phyloP scores from a whole-genome alignment of 2,888 invertebrate species.

The Tipula helvola region DNA sequence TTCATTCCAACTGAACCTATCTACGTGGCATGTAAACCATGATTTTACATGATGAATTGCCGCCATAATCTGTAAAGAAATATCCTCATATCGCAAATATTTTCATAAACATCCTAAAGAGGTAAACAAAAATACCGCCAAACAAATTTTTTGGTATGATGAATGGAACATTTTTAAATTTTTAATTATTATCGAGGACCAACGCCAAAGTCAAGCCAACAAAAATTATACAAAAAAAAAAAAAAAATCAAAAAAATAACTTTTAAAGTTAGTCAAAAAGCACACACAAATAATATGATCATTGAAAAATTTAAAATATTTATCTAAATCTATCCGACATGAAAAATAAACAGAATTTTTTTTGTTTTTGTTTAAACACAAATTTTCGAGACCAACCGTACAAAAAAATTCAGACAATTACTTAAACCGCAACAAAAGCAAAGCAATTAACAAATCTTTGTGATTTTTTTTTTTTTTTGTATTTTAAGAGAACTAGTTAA shows the following conservation, averaged over 20 bases:
- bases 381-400: slow-evolving; percentile 4
- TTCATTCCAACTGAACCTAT: no score
- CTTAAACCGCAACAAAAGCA: slow-evolving; percentile 4
- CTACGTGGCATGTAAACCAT: not conserved
- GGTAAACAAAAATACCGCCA: not conserved
- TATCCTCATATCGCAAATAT: not conserved
- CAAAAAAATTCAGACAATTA: not conserved
- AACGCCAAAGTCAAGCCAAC: not conserved
- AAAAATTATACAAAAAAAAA: not conserved
- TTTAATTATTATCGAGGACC: not conserved
- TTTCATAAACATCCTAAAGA: not conserved
- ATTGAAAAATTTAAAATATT: not conserved
- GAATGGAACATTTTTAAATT: not conserved
- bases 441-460: slow-evolving; percentile 4
- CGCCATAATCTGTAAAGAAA: not conserved
- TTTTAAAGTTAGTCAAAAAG: not conserved
- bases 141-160: not conserved
- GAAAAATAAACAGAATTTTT: not conserved
- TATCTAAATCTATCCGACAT: slow-evolving; percentile 4
- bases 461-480: not conserved
- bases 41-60: not conserved
- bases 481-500: not conserved
- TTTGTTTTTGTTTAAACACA: not conserved
- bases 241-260: not conserved
- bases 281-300: not conserved